Conservation (phyloP, 2,888 invertebrate species). For the Phania funesta region DNA sequence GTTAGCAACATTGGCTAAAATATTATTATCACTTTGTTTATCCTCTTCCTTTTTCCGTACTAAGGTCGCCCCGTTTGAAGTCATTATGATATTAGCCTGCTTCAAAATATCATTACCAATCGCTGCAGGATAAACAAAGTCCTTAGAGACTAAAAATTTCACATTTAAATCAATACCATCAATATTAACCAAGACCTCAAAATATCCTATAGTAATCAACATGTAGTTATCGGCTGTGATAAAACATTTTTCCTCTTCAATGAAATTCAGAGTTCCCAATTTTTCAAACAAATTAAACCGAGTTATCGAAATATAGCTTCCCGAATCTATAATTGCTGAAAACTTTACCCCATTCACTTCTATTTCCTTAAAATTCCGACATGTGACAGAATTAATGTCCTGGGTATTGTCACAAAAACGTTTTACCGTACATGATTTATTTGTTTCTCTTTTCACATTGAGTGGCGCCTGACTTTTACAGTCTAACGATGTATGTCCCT, state of each 20-base stretch:
- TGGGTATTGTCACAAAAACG: neutral
- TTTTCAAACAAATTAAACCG: neutral
- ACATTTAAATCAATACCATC: neutral
- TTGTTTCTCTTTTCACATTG: neutral
- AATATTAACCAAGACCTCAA: neutral
- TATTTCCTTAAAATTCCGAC: neutral
- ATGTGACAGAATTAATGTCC: neutral
- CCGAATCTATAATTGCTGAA: neutral
- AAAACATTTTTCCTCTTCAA: neutral
- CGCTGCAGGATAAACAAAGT: neutral
- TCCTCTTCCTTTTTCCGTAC: neutral
- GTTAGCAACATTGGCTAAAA: no score
- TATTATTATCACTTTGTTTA: no score
- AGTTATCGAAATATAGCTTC: constrained; percentile 2
- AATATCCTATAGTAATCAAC: neutral
- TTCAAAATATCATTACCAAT: neutral
- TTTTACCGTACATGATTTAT: neutral
- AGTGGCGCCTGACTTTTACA: neutral
- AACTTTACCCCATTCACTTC: neutral
- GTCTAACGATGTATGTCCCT: neutral
- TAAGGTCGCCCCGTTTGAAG: neutral
- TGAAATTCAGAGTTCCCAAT: neutral
- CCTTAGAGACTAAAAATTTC: neutral
- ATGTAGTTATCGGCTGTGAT: neutral
- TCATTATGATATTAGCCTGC: neutral